These are phyloP conservation scores for Nyctibius grandis DNA, from an alignment of 2,797 vertebrate species.

Conservation along the genomic window DNA sequence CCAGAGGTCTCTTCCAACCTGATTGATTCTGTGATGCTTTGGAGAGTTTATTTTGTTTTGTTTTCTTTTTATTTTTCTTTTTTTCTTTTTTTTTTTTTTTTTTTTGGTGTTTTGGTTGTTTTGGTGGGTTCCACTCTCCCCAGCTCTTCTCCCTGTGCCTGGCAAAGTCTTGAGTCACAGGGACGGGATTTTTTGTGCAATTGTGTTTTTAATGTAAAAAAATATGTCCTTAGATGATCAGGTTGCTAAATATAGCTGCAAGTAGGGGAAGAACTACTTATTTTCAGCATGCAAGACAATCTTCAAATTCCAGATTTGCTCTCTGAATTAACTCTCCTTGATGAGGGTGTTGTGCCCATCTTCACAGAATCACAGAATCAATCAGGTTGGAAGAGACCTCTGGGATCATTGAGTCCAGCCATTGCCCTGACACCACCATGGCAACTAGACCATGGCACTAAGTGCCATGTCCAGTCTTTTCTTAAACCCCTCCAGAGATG, in stretches of 20 bases:
- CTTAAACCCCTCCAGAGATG: too few species aligned
- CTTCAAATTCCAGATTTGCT: constrained; percentile 7
- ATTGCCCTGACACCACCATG: too few species aligned
- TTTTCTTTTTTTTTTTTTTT: background rate
- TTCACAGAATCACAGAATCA: too few species aligned
- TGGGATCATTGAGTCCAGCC: too few species aligned
- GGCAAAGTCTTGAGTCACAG: background rate
- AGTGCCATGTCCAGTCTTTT: too few species aligned
- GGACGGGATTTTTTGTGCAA: background rate
- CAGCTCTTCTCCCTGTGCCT: background rate
- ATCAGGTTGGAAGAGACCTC: too few species aligned
- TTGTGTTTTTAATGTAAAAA: constrained; percentile 23
- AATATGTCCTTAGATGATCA: background rate
- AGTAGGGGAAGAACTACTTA: background rate
- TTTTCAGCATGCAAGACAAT: background rate
- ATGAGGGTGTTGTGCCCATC: background rate
- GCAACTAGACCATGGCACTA: too few species aligned
- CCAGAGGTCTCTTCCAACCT: too few species aligned
- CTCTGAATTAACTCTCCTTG: background rate
- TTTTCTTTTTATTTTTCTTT: background rate
- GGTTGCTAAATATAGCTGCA: constrained; percentile 35
- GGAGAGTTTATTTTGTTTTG: background rate
- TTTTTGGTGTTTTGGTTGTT: background rate
- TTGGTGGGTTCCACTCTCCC: background rate
- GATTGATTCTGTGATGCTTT: too few species aligned